A percentile compares a stretch with the other conserved stretches of the same genome.
These are phyloP conservation scores for Himantopus leucocephalus DNA, from an alignment of 2,113 vertebrate genomes.

Conservation along the genomic window DNA sequence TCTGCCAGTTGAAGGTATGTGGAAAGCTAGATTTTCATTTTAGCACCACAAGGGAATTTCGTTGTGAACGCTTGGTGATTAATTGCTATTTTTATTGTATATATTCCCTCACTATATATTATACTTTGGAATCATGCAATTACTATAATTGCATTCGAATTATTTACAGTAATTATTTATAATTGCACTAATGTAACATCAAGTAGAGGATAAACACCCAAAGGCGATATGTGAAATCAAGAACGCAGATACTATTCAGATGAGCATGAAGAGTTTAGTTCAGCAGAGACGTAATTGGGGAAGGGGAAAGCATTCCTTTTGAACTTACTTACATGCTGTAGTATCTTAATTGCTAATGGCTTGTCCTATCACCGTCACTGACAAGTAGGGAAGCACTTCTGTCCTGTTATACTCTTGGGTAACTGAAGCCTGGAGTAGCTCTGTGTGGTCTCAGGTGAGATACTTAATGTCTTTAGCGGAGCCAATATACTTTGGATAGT, in stretches of 20 bases:
- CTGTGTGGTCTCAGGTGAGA: neutral
- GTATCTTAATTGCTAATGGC: neutral
- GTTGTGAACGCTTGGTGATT: neutral
- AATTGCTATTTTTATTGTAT: conserved; percentile 10
- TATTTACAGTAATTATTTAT: conserved; percentile 60
- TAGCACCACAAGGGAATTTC: neutral
- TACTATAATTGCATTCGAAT: conserved; percentile 47
- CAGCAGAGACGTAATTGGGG: neutral
- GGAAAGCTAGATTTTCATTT: neutral
- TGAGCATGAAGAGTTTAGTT: neutral
- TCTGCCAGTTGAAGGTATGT: neutral
- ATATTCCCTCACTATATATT: neutral
- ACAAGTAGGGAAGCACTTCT: neutral
- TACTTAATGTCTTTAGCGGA: neutral
- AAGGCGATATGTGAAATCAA: neutral
- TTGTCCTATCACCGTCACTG: neutral
- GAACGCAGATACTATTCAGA: neutral
- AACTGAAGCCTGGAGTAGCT: neutral
- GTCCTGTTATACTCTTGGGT: neutral
- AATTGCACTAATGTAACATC: conserved; percentile 24
- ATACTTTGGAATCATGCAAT: neutral
- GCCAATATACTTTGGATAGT: neutral
- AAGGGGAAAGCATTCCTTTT: neutral
- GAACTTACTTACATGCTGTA: neutral
- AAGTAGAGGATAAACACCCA: conserved; percentile 24